Evolutionary conservation across 2,797 vertebrate species (phyloP).

Genomic region (Xenops minutus): DNA sequence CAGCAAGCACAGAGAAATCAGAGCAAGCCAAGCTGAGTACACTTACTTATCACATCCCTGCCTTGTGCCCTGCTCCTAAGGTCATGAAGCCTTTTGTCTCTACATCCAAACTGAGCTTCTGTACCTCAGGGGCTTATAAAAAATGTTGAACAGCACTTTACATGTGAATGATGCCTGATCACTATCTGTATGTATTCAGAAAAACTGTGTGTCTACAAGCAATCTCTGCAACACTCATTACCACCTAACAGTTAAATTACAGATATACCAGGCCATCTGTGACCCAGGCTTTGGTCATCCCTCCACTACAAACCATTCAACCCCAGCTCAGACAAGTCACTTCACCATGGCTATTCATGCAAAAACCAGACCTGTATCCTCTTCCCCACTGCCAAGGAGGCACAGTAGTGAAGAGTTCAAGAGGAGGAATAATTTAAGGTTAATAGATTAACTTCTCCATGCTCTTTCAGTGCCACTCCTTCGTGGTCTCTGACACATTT

Average conservation of each 20-base stretch:
- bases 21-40: neutral
- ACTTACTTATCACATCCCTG: neutral
- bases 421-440: neutral
- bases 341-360: neutral
- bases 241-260: neutral
- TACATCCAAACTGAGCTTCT: neutral
- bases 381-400: neutral
- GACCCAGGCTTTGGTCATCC: neutral
- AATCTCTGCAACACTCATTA: fast-evolving
- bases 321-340: neutral
- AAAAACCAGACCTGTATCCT: neutral
- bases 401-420: neutral
- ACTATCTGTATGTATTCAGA: neutral
- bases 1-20: neutral
- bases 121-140: neutral
- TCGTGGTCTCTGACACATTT: neutral
- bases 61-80: neutral
- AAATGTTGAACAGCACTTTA: neutral
- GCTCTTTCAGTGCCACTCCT: neutral
- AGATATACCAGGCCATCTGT: neutral
- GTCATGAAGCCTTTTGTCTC: neutral
- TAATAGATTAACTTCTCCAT: neutral
- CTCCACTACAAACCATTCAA: neutral
- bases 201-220: neutral
- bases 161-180: neutral